Base-by-base conservation (phyloP, 2,888 invertebrate genomes). In the Bugula neritina region DNA sequence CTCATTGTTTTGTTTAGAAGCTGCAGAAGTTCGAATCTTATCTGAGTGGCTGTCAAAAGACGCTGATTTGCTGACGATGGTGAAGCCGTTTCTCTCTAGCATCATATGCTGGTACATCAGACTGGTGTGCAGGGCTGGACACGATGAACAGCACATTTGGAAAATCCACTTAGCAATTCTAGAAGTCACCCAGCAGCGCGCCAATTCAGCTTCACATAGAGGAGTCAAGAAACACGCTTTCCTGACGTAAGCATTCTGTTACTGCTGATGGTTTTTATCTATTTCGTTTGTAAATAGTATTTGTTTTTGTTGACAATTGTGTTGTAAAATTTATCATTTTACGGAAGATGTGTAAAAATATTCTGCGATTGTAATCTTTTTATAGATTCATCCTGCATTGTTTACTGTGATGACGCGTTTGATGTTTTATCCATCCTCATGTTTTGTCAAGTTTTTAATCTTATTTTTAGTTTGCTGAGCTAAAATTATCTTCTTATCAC, bases 121-220 rank as follows among this genome's bases (percentile, higher is more conserved):
- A 63, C n/a, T 63, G 63, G 21, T 21, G 10, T 63, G 63, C 34
- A 21, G 34, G 31, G 63, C 31, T 13, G 27, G 3, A 25, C 27
- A 31, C 31, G 63, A 63, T 29, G 27, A 63, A n/a, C 13, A 63
- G 2, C 34, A 25, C 25, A 21, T 63, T 2, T 63, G 63, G 63
- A 63, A 63, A n/a, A 63, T 63, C 10, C 63, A 63, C 63, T 34
- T 63, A 13, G 27, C 63, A 13, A 63, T 63, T 5, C 31, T 63
- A n/a, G 63, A 63, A 27, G 63, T 10, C 10, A 27, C 27, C 34
- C 63, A 63, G 31, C 63, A 63, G 17, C 27, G 63, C 27, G 21
- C 31, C 29, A 17, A 21, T n/a, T 21, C 63, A 25, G 31, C 27
- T 10, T 31, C 31, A 10, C 63, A 63, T n/a, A 27, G 63, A 25